Conservation (phyloP, 2,888 invertebrate genomes). For the Epistrophe grossulariae region DNA sequence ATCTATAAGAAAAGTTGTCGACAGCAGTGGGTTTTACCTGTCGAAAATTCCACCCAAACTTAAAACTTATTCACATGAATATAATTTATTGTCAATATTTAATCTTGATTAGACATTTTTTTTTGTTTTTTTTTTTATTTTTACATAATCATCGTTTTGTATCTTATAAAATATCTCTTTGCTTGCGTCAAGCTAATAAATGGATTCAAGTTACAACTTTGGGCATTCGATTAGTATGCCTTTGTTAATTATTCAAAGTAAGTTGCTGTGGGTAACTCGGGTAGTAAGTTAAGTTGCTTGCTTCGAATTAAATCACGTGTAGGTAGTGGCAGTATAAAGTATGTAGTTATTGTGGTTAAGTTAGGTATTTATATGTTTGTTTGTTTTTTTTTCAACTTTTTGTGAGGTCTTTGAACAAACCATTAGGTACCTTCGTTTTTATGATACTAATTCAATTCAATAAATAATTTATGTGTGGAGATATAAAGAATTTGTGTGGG, state of each 20-base stretch:
- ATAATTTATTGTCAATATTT: slow-evolving; percentile 61
- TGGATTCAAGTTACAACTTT: slow-evolving; percentile 24
- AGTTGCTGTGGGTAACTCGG: background rate
- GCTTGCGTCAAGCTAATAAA: slow-evolving; percentile 30
- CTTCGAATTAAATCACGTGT: slow-evolving; percentile 13
- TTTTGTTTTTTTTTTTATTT: slow-evolving; percentile 20
- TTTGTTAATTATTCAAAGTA: slow-evolving; percentile 28
- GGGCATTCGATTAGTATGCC: slow-evolving; percentile 29
- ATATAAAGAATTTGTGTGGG: slow-evolving; percentile 18
- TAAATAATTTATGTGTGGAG: slow-evolving; percentile 19
- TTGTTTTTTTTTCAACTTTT: slow-evolving; percentile 6
- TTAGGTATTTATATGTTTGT: background rate
- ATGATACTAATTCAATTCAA: slow-evolving; percentile 15
- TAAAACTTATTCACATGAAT: slow-evolving; percentile 8
- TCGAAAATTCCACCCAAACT: slow-evolving; percentile 30
- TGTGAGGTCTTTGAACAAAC: slow-evolving; percentile 9
- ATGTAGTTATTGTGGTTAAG: background rate
- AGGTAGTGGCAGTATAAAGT: background rate
- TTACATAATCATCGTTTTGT: slow-evolving; percentile 31
- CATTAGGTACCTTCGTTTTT: slow-evolving; percentile 8
- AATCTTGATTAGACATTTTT: slow-evolving; percentile 32
- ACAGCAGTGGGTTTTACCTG: slow-evolving; percentile 27
- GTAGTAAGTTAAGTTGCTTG: background rate
- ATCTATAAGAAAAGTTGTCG: slow-evolving; percentile 6
- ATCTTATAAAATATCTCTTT: background rate